phyloP scores from a whole-genome alignment of 2,888 invertebrate species.

The Auanema sp. region DNA sequence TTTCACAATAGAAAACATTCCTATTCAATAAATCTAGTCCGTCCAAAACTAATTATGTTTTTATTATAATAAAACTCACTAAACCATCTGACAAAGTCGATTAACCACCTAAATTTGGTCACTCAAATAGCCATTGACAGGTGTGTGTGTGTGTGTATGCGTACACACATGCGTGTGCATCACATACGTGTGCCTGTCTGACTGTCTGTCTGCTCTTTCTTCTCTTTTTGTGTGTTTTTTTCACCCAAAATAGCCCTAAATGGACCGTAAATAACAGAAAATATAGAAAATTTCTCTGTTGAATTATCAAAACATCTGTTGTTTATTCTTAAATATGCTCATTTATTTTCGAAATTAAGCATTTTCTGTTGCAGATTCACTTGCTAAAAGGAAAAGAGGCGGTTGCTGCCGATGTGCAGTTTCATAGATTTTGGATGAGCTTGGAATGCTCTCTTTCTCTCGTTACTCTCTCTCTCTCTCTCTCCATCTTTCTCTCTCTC shows the following conservation, averaged over 20 bases:
- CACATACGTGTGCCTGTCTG: neutral
- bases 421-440: conserved; percentile 6
- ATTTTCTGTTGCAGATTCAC: conserved; percentile 42
- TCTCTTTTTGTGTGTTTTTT: no score
- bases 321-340: conserved; percentile 1
- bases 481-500: no score
- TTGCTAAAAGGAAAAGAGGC: conserved; percentile 57
- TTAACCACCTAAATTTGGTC: neutral
- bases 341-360: conserved; percentile 21
- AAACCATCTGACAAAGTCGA: no score
- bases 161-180: neutral
- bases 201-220: no score
- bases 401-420: conserved; percentile 59
- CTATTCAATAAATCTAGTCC: neutral
- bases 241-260: no score
- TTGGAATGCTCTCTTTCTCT: conserved; percentile 1
- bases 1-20: neutral
- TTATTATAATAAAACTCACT: no score
- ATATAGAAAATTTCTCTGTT: neutral
- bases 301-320: conserved; percentile 1
- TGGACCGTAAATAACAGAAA: neutral
- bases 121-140: neutral
- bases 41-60: no score
- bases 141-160: neutral
- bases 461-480: neutral